Conservation (phyloP, 2,888 invertebrate species). For the Nasonovia ribisnigri region DNA sequence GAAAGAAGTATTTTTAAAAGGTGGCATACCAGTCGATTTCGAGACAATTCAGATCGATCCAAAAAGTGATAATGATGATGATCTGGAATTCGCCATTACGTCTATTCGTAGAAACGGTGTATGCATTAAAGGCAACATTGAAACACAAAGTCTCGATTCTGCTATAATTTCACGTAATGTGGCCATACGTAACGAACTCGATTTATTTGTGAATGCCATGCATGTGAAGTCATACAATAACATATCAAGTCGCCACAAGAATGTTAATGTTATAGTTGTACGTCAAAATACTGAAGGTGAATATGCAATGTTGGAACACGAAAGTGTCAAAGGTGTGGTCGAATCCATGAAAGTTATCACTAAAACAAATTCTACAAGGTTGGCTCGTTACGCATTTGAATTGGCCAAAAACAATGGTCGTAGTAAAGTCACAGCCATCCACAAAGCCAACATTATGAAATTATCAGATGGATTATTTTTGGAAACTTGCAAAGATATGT, state of each 20-base stretch:
- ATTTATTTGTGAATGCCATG: slow-evolving; percentile 93
- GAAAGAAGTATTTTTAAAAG: slow-evolving; percentile 88
- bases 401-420: slow-evolving; percentile 86
- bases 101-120: slow-evolving; percentile 97
- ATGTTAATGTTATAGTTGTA: slow-evolving; percentile 88
- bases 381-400: slow-evolving; percentile 95
- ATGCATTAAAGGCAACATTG: slow-evolving; percentile 96
- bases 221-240: slow-evolving; percentile 92
- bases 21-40: slow-evolving; percentile 96
- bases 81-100: slow-evolving; percentile 91
- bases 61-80: slow-evolving; percentile 83
- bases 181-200: slow-evolving; percentile 90
- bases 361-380: slow-evolving; percentile 85
- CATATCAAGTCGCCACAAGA: slow-evolving; percentile 83
- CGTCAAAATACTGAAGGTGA: slow-evolving; percentile 99
- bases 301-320: slow-evolving; percentile 97
- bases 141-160: slow-evolving; percentile 89
- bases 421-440: slow-evolving; percentile 96
- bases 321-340: slow-evolving; percentile 90
- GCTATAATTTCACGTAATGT: slow-evolving; percentile 91
- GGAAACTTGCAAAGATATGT: slow-evolving; percentile 77
- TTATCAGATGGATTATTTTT: slow-evolving; percentile 96
- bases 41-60: slow-evolving; percentile 92
- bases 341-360: slow-evolving; percentile 97
- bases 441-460: slow-evolving; percentile 99